Conservation (phyloP, 1,140 invertebrate genomes). For the Heterodera carotae region DNA sequence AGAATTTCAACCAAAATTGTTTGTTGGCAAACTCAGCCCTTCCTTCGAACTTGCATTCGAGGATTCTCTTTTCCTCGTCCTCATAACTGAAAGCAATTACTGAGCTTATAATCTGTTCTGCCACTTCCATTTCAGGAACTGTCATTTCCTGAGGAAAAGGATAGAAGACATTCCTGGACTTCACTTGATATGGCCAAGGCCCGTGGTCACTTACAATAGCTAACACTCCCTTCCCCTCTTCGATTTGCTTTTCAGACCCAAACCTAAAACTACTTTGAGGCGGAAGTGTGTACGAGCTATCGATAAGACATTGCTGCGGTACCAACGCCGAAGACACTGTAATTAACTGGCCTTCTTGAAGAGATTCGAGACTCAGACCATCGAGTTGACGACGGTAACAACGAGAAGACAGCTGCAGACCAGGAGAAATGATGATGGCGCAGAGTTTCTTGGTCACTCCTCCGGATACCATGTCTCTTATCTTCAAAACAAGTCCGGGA, state of each 20-base stretch:
- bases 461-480: neutral
- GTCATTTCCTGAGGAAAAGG: neutral
- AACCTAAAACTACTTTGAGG: neutral
- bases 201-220: neutral
- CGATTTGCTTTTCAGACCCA: neutral
- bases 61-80: conserved; percentile 4
- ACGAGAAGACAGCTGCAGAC: neutral
- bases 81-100: conserved; percentile 9
- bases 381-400: neutral
- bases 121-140: neutral
- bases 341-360: neutral
- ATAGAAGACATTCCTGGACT: neutral
- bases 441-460: neutral
- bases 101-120: conserved; percentile 6
- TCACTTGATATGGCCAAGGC: neutral
- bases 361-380: neutral
- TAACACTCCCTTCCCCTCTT: neutral
- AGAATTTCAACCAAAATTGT: neutral
- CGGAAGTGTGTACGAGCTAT: neutral
- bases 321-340: neutral
- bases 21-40: neutral
- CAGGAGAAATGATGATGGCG: neutral
- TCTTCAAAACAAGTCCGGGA: neutral
- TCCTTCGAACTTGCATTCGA: neutral
- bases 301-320: neutral